Conservation (phyloP, 1,140 invertebrate genomes). For the Drosophila sucinea region DNA sequence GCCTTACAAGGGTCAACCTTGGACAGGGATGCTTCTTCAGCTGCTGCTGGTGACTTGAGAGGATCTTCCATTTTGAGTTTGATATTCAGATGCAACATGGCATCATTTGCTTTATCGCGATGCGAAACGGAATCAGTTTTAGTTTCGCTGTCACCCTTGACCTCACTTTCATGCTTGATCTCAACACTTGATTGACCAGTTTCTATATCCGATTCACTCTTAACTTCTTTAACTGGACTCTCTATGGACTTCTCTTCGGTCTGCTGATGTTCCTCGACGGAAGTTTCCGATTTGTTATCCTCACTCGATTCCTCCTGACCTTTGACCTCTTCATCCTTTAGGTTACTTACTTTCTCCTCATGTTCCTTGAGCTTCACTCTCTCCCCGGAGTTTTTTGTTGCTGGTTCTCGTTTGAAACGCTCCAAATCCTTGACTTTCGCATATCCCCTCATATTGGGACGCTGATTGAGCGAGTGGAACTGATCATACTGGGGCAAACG, state of each 20-base stretch:
- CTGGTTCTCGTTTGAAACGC: slow-evolving; percentile 34
- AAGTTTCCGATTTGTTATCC: not conserved
- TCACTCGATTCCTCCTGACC: not conserved
- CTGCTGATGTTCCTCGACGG: not conserved
- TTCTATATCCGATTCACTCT: not conserved
- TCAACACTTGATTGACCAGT: not conserved
- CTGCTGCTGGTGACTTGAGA: not conserved
- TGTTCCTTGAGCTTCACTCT: not conserved
- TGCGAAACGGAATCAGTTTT: not conserved
- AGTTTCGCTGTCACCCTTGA: not conserved
- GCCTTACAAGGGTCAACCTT: not conserved
- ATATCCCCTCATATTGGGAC: slow-evolving; percentile 32
- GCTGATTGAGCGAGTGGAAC: slow-evolving; percentile 25
- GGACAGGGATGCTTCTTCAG: not conserved
- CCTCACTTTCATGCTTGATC: not conserved
- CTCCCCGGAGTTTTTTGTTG: not conserved
- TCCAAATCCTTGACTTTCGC: slow-evolving; percentile 23
- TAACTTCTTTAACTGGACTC: not conserved
- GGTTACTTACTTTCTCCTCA: not conserved
- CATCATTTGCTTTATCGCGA: not conserved
- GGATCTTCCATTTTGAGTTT: slow-evolving; percentile 29
- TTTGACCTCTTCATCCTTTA: not conserved
- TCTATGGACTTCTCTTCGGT: slow-evolving; percentile 1
- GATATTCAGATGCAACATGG: slow-evolving; percentile 7
- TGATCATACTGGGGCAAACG: slow-evolving; percentile 40